Evolutionary conservation across 2,113 vertebrate genomes (phyloP).

Genomic region (Bujurquina vittata): DNA sequence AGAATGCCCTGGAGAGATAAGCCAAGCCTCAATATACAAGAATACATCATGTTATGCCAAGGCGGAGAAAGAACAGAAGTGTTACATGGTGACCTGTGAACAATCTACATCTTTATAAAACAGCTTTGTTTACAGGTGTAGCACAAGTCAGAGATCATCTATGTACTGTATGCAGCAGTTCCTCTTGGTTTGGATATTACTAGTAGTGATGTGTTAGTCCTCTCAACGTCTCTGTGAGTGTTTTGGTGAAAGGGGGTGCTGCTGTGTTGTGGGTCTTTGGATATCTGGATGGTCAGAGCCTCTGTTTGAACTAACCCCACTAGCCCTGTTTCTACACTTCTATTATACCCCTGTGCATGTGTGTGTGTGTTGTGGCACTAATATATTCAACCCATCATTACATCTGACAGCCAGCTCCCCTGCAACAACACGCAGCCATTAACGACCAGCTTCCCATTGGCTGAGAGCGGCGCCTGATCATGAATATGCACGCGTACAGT

Average conservation of each 20-base stretch:
- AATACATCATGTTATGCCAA: constrained; percentile 81
- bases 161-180: constrained; percentile 79
- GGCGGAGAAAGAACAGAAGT: constrained; percentile 76
- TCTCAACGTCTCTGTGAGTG: constrained; percentile 57
- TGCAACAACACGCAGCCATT: constrained; percentile 39
- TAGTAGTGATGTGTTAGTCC: constrained; percentile 60
- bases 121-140: constrained; percentile 82
- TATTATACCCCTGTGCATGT: constrained; percentile 16
- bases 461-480: constrained; percentile 34
- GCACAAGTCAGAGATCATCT: constrained; percentile 77
- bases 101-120: constrained; percentile 82
- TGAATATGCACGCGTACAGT: constrained; percentile 65
- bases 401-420: constrained; percentile 63
- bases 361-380: constrained; percentile 37
- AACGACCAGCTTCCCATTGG: constrained; percentile 60
- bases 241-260: constrained; percentile 46
- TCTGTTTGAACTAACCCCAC: constrained; percentile 53
- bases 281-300: constrained; percentile 73
- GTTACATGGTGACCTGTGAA: constrained; percentile 77
- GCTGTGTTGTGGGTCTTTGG: constrained; percentile 80
- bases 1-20: constrained; percentile 82
- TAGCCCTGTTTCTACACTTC: constrained; percentile 58
- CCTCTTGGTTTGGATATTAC: constrained; percentile 70
- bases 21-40: constrained; percentile 84
- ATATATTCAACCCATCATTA: constrained; percentile 64